Evolutionary conservation across 2,888 invertebrate genomes (phyloP).

Genomic region (Tuta absoluta): DNA sequence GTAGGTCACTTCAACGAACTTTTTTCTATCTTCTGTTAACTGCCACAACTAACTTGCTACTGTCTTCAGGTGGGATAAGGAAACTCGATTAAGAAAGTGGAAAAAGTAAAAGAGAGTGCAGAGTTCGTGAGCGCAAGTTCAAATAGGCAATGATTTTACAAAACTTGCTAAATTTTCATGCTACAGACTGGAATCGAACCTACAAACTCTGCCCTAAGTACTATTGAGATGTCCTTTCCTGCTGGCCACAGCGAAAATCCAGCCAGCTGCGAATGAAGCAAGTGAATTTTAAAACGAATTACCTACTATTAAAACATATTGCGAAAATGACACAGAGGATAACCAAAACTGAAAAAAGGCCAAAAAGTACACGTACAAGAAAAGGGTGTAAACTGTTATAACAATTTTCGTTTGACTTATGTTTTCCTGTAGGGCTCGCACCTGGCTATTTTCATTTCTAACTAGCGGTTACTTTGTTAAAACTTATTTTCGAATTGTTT

Average conservation of each 20-base stretch:
- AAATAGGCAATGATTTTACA: conserved; percentile 44
- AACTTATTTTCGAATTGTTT: conserved; percentile 20
- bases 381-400: no score
- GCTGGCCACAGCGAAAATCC: no score
- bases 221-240: no score
- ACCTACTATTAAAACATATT: no score
- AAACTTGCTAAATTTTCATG: not conserved
- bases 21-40: conserved; percentile 2
- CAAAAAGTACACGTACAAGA: no score
- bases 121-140: conserved; percentile 52
- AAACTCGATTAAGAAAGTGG: conserved; percentile 69
- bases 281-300: no score
- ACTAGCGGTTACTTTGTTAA: conserved; percentile 16
- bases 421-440: not conserved
- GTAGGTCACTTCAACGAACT: conserved; percentile 3
- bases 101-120: conserved; percentile 64
- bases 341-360: no score
- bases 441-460: not conserved
- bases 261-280: no score
- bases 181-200: not conserved
- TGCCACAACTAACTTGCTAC: conserved; percentile 67
- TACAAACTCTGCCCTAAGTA: no score
- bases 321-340: no score
- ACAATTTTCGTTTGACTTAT: no score
- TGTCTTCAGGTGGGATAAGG: conserved; percentile 69